These are phyloP conservation scores for Seriola quinqueradiata DNA, from an alignment of 2,113 vertebrate species.

Conservation along the genomic window DNA sequence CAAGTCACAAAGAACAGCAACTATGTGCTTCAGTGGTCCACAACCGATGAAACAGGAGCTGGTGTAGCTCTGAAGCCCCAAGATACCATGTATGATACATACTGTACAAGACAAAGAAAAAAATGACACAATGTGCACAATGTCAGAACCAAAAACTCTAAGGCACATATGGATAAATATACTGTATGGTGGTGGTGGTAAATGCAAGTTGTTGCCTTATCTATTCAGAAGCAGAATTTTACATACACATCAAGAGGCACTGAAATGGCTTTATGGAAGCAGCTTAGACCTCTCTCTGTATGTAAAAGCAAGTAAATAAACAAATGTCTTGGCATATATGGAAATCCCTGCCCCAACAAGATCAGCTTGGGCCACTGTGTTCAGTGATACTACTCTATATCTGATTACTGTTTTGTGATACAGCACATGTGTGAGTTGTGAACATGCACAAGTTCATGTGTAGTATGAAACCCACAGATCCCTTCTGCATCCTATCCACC, in stretches of 20 bases:
- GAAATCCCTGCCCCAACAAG: not conserved
- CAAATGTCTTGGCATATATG: not conserved
- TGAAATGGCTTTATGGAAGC: not conserved
- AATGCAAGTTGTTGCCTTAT: not conserved
- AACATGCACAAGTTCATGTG: constrained; percentile 14
- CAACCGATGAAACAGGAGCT: constrained; percentile 73
- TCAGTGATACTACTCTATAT: not conserved
- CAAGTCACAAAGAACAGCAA: constrained; percentile 79
- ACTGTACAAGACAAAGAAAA: constrained; percentile 50
- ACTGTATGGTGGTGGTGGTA: not conserved
- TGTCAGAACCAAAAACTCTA: constrained; percentile 25
- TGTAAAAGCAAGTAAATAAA: constrained; percentile 13
- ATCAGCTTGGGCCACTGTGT: not conserved
- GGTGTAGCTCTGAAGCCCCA: constrained; percentile 61
- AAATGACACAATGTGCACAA: constrained; percentile 41
- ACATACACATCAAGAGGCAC: not conserved
- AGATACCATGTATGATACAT: constrained; percentile 48
- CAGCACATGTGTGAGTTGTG: not conserved
- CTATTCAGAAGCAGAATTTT: not conserved
- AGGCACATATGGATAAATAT: constrained; percentile 7
- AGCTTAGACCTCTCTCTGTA: not conserved
- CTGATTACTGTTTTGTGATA: not conserved
- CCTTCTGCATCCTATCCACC: constrained; percentile 28
- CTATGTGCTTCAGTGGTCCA: constrained; percentile 84
- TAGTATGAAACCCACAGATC: constrained; percentile 38